Percentiles rank a stretch among this genome's conserved stretches.
Evolutionary conservation across 2,888 invertebrate species (phyloP).

Genomic region (Melanotus villosus): DNA sequence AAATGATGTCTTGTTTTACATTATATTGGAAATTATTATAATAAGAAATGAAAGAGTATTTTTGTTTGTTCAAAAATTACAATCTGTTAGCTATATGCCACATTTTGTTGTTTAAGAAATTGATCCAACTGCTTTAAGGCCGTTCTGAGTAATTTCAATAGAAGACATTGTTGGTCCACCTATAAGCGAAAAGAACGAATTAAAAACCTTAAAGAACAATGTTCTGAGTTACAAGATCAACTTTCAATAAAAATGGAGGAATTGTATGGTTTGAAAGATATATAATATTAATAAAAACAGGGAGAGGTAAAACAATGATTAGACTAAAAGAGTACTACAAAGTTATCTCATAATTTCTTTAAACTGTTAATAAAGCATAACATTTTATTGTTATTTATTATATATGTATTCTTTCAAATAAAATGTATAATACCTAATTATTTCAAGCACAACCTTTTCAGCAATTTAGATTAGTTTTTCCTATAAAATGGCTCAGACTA

Average conservation of each 20-base stretch:
- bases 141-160: constrained; percentile 31
- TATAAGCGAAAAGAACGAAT: no score
- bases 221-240: no score
- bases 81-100: constrained; percentile 8
- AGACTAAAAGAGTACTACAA: constrained; percentile 9
- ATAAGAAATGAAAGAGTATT: constrained; percentile 24
- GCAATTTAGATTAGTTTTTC: not conserved
- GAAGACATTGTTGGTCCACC: constrained; percentile 40
- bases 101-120: constrained; percentile 25
- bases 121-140: constrained; percentile 17
- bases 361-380: constrained; percentile 21
- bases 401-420: no score
- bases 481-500: no score
- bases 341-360: not conserved
- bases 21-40: constrained; percentile 40
- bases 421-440: no score
- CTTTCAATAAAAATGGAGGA: no score
- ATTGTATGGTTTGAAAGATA: no score
- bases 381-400: constrained; percentile 7
- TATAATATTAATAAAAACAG: constrained; percentile 44
- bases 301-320: constrained; percentile 40
- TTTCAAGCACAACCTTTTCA: not conserved
- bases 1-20: constrained; percentile 38
- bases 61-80: constrained; percentile 31
- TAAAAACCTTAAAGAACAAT: no score